Evolutionary conservation across 2,888 invertebrate species (phyloP).

Genomic region (Phyto melanocephala): DNA sequence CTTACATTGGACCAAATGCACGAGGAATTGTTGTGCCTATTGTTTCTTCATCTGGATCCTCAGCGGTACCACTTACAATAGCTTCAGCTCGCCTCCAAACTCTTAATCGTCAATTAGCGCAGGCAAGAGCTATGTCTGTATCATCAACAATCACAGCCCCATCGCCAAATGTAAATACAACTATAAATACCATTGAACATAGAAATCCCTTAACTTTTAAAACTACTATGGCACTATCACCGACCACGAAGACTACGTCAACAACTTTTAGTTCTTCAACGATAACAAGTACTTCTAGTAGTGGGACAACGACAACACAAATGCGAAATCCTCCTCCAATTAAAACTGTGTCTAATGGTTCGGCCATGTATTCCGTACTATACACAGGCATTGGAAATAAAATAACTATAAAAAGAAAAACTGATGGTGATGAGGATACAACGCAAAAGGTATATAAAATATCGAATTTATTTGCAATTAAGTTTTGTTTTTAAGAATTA

Average conservation of each 20-base stretch:
- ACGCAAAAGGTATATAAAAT: slow-evolving; percentile 74
- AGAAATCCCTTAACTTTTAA: slow-evolving; percentile 56
- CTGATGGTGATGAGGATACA: slow-evolving; percentile 81
- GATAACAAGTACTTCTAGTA: slow-evolving; percentile 52
- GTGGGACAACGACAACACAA: slow-evolving; percentile 61
- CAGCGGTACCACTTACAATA: slow-evolving; percentile 66
- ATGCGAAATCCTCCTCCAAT: slow-evolving; percentile 72
- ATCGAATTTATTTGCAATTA: neutral
- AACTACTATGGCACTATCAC: slow-evolving; percentile 39
- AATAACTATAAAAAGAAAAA: slow-evolving; percentile 90
- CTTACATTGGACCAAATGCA: slow-evolving; percentile 63
- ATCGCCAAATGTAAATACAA: slow-evolving; percentile 3
- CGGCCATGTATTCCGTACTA: slow-evolving; percentile 87
- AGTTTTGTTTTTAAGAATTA: too few species aligned
- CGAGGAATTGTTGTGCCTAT: slow-evolving; percentile 65
- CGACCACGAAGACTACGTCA: slow-evolving; percentile 12
- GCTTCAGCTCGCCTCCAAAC: slow-evolving; percentile 67
- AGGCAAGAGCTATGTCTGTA: slow-evolving; percentile 55
- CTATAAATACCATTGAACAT: slow-evolving; percentile 13
- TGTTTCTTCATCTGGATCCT: slow-evolving; percentile 62
- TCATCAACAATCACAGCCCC: slow-evolving; percentile 24
- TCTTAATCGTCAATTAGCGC: slow-evolving; percentile 65
- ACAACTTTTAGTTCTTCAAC: slow-evolving; percentile 21
- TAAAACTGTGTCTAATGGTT: slow-evolving; percentile 80
- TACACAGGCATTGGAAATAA: slow-evolving; percentile 90